Conservation (phyloP, 2,888 invertebrate species). For the Microplitis manilae region DNA sequence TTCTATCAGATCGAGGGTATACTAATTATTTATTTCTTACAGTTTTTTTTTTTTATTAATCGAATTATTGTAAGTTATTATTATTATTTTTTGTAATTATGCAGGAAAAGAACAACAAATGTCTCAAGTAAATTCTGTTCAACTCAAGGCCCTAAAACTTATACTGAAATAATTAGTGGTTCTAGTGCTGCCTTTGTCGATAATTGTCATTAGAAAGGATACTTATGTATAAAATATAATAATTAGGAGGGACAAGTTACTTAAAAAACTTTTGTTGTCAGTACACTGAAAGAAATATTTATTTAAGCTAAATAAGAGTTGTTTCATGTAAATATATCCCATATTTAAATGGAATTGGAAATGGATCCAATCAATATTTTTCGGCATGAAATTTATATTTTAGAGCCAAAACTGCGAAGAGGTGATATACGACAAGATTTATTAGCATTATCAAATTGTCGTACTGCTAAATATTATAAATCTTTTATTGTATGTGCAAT, state of each 20-base stretch:
- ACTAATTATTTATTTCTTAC: background rate
- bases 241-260: background rate
- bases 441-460: too few species aligned
- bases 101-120: conserved; percentile 83
- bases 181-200: conserved; percentile 84
- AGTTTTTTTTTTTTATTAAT: too few species aligned
- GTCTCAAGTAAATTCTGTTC: conserved; percentile 83
- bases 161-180: conserved; percentile 85
- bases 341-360: too few species aligned
- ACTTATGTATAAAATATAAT: background rate
- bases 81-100: conserved; percentile 53
- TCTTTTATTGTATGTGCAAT: too few species aligned
- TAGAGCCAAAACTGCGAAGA: too few species aligned
- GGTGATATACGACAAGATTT: too few species aligned
- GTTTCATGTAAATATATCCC: too few species aligned
- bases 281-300: too few species aligned
- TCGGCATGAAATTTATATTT: too few species aligned
- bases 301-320: too few species aligned
- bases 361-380: too few species aligned
- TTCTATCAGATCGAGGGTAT: conserved; percentile 81
- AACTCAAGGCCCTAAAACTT: conserved; percentile 77
- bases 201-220: conserved; percentile 73
- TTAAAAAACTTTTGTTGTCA: background rate
- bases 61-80: background rate
- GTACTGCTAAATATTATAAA: too few species aligned